phyloP scores from a whole-genome alignment of 2,888 invertebrate genomes.

The Cosmia pyralina region DNA sequence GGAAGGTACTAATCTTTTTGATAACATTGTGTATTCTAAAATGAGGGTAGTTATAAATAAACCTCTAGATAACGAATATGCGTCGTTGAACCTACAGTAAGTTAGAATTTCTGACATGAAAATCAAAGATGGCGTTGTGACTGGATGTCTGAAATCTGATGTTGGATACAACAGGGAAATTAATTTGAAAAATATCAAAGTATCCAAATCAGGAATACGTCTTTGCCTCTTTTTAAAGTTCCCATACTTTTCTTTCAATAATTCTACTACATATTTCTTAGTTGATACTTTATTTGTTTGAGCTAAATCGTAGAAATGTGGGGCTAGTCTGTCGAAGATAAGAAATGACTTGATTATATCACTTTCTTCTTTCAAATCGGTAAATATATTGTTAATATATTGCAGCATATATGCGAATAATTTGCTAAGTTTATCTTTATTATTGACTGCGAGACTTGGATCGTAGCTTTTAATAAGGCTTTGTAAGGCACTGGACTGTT shows the following conservation, averaged over 20 bases:
- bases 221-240: conserved; percentile 91
- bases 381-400: conserved; percentile 93
- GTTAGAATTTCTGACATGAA: conserved; percentile 95
- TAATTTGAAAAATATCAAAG: conserved; percentile 95
- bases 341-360: conserved; percentile 90
- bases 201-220: conserved; percentile 92
- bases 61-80: conserved; percentile 93
- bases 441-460: conserved; percentile 94
- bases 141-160: conserved; percentile 96
- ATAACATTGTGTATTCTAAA: conserved; percentile 94
- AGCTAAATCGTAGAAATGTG: conserved; percentile 92
- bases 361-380: conserved; percentile 76
- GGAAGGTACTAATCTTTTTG: conserved; percentile 95
- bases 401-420: conserved; percentile 95
- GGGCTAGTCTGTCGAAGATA: conserved; percentile 90
- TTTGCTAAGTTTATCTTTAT: conserved; percentile 93
- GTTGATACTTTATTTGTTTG: conserved; percentile 93
- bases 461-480: conserved; percentile 97
- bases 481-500: conserved; percentile 93
- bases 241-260: conserved; percentile 93
- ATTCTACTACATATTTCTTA: conserved; percentile 92
- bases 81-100: conserved; percentile 91
- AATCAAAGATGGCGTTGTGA: conserved; percentile 95
- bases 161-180: conserved; percentile 95
- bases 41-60: conserved; percentile 93